Base-by-base conservation (phyloP, 1,140 invertebrate species). In the Acromyrmex heyeri region DNA sequence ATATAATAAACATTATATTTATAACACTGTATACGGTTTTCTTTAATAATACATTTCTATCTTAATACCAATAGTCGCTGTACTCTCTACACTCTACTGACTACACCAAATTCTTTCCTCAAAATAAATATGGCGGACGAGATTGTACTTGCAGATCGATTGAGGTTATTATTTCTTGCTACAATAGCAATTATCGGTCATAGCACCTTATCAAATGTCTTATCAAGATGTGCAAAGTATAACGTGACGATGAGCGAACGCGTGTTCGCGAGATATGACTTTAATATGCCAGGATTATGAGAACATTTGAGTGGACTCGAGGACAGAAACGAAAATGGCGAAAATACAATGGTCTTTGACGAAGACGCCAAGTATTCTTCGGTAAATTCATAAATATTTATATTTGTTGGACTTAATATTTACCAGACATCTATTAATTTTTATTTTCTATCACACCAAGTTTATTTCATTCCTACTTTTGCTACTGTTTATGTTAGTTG, bases 331-430 rank as follows among this genome's bases (percentile, higher is more conserved):
- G 12, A 90, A 86, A 78, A 94, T 94, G 93, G 89, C 88, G 18
- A 91, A 87, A 82, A 90, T 94, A 87, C 86, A 88, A 7, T 94
- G 92, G 93, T 88, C 92, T 30, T 72, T 93, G 30, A 85, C 87
- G 62, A 91, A 86, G 70, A 70, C 81, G 12, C 88, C 91, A 69
- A 89, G 61, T 57, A 67, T 90, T 18, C n/a, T 90, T 65, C 91
- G 86, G 93, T 93, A 85, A 92, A 67, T 79, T 48, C 62, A 10
- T 4, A 16, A 24, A 79, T 70, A 38, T 67, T 38, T 70, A 18
- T n/a, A 67, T 72, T 8, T 44, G 14, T 18, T 16, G 8, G 50
- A 30, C 0, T 27, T 12, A 16, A 38, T 55, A 30, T 14, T 34
- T 61, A 53, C 38, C 12, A 14, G 0, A 4, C 1, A 10, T 62